Evolutionary conservation across 92 coral and sea anemone species (phyloP).

Genomic region (Scolanthus callimorphus): DNA sequence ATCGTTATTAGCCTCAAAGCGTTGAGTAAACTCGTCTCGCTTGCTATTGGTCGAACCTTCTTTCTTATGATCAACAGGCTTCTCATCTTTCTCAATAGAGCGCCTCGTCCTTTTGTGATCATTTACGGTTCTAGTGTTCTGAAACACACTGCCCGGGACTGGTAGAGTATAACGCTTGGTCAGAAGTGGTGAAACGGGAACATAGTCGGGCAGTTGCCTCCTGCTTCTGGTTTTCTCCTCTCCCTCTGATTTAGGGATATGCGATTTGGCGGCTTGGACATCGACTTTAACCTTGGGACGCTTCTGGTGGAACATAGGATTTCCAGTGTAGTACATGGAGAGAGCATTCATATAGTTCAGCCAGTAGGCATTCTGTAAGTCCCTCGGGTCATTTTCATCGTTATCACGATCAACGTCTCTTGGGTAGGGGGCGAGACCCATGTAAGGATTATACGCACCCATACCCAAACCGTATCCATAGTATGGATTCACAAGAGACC

Average conservation of each 20-base stretch:
- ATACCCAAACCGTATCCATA: background rate
- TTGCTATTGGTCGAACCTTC: constrained; percentile 3
- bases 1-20: background rate
- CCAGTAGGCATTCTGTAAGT: background rate
- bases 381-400: background rate
- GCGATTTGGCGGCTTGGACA: constrained; percentile 88
- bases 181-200: constrained; percentile 45
- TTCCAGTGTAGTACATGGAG: constrained; percentile 48
- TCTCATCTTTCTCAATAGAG: constrained; percentile 1
- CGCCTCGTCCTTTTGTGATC: constrained; percentile 3
- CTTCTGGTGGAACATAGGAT: constrained; percentile 35
- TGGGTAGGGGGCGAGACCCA: constrained; percentile 5
- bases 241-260: constrained; percentile 56
- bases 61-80: background rate
- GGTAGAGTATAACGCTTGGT: constrained; percentile 27
- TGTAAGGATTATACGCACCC: constrained; percentile 17
- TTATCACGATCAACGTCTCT: background rate
- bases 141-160: background rate
- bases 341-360: constrained; percentile 22
- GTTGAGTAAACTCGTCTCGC: constrained; percentile 25
- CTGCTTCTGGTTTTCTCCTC: constrained; percentile 34
- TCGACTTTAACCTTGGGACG: constrained; percentile 84
- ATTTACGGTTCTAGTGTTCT: background rate
- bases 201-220: constrained; percentile 50
- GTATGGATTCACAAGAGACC: constrained; percentile 10